Conservation (phyloP, 2,888 invertebrate species). For the Panorpa germanica region DNA sequence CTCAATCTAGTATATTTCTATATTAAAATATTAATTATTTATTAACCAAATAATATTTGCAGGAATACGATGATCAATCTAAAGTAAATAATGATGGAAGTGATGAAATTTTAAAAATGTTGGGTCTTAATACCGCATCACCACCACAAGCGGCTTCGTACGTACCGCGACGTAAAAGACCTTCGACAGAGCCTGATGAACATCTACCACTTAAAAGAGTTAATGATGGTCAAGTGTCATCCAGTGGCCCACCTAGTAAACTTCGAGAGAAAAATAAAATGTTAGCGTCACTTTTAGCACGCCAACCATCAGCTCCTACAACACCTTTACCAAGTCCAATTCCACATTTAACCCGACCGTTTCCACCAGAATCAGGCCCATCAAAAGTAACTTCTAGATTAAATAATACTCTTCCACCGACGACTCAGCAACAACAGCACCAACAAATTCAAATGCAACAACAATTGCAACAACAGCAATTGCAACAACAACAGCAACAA, state of each 20-base stretch:
- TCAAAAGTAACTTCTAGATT: conserved; percentile 15
- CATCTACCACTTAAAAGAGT: conserved; percentile 22
- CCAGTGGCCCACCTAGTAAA: conserved; percentile 34
- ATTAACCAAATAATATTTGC: conserved; percentile 7
- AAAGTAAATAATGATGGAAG: conserved; percentile 18
- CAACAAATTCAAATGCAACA: conserved; percentile 10
- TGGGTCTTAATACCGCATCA: too few species aligned
- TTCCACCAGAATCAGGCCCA: conserved; percentile 22
- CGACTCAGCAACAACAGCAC: conserved; percentile 13
- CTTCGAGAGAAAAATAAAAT: conserved; percentile 72
- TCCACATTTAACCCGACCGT: conserved; percentile 33
- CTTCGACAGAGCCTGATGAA: conserved; percentile 40
- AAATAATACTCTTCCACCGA: conserved; percentile 11
- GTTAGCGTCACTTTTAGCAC: conserved; percentile 63
- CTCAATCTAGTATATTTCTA: too few species aligned
- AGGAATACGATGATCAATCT: conserved; percentile 7
- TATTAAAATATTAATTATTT: too few species aligned
- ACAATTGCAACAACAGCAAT: conserved; percentile 12
- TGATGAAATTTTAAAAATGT: conserved; percentile 23
- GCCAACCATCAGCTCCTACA: conserved; percentile 46
- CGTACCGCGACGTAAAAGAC: conserved; percentile 34
- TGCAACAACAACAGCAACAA: conserved; percentile 13
- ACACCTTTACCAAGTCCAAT: conserved; percentile 49
- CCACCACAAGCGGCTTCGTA: conserved; percentile 23
- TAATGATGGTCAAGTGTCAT: conserved; percentile 21